These are phyloP conservation scores for Etheostoma nigrum DNA, from an alignment of 2,797 vertebrate species.

Conservation along the genomic window DNA sequence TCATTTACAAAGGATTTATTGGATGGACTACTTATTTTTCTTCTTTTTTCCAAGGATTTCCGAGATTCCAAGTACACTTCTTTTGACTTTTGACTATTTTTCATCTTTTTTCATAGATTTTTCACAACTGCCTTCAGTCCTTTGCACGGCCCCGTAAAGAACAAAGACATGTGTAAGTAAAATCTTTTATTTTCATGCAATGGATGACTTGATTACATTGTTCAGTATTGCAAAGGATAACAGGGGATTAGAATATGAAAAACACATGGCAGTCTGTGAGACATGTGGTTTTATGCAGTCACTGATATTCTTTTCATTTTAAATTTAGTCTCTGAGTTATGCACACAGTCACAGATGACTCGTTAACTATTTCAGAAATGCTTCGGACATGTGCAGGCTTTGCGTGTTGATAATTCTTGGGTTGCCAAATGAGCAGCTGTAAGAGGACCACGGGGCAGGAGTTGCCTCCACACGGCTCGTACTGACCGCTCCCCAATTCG, in stretches of 20 bases:
- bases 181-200: not conserved
- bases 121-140: not conserved
- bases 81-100: not conserved
- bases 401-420: slow-evolving; percentile 54
- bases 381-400: slow-evolving; percentile 42
- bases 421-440: slow-evolving; percentile 63
- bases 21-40: not conserved
- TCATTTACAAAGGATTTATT: not conserved
- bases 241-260: slow-evolving; percentile 5
- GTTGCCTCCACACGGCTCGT: no score
- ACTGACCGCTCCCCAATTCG: no score
- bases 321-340: slow-evolving; percentile 68
- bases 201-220: not conserved
- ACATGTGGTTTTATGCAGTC: slow-evolving; percentile 16
- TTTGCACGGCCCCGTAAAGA: not conserved
- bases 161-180: not conserved
- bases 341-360: slow-evolving; percentile 41
- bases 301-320: slow-evolving; percentile 49
- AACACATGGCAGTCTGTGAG: slow-evolving; percentile 33
- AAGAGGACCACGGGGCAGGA: slow-evolving; percentile 23
- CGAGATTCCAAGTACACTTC: not conserved
- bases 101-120: not conserved
- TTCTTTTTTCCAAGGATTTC: not conserved
- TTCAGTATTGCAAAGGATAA: slow-evolving; percentile 17
- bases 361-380: slow-evolving; percentile 58